phyloP scores from a whole-genome alignment of 2,797 vertebrate species.

The Acanthopagrus latus region DNA sequence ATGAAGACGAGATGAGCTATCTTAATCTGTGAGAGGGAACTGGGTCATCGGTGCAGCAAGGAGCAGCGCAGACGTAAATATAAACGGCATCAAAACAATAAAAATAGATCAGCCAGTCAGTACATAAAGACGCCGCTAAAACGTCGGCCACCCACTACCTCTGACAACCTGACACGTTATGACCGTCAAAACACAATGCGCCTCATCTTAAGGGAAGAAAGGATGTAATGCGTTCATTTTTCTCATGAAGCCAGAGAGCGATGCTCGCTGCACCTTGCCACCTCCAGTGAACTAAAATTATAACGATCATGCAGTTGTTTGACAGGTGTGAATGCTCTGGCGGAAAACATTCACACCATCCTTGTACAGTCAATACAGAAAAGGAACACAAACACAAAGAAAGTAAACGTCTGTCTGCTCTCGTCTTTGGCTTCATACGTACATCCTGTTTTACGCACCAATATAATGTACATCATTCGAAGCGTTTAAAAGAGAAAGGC shows the following conservation, averaged over 20 bases:
- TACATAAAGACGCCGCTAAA: slow-evolving; percentile 14
- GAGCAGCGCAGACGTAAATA: slow-evolving; percentile 31
- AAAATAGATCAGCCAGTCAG: slow-evolving; percentile 45
- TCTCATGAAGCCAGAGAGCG: neutral
- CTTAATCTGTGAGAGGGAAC: slow-evolving; percentile 59
- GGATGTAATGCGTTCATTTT: neutral
- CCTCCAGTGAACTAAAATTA: neutral
- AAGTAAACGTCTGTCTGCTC: neutral
- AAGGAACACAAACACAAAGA: neutral
- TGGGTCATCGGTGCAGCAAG: slow-evolving; percentile 44
- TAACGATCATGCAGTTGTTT: slow-evolving; percentile 8
- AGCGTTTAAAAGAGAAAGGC: neutral
- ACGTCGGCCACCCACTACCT: neutral
- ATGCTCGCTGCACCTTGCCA: neutral
- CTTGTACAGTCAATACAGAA: neutral
- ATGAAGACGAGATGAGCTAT: slow-evolving; percentile 51
- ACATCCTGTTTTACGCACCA: neutral
- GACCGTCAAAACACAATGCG: neutral
- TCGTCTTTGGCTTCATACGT: neutral
- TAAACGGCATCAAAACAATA: slow-evolving; percentile 41
- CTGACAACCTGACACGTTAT: slow-evolving; percentile 22
- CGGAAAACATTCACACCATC: neutral
- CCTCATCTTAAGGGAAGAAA: neutral
- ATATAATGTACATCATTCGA: neutral
- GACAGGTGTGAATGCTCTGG: slow-evolving; percentile 10